phyloP scores from a whole-genome alignment of 2,113 vertebrate genomes.

The Nothobranchius furzeri region DNA sequence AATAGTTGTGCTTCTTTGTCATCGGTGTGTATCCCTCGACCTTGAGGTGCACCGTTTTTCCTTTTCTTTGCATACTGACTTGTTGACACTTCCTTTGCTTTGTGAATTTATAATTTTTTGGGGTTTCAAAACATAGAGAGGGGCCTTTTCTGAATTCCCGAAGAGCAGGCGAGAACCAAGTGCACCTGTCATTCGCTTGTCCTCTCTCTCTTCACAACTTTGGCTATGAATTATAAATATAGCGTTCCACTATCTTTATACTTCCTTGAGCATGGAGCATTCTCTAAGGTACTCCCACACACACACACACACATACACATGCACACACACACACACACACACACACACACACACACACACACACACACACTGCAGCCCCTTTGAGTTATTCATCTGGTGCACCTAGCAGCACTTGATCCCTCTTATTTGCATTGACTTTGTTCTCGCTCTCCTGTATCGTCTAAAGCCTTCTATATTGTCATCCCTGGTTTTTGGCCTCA shows the following conservation, averaged over 20 bases:
- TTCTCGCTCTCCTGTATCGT: constrained; percentile 39
- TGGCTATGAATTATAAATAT: constrained; percentile 67
- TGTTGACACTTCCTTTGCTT: constrained; percentile 23
- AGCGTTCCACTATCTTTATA: constrained; percentile 46
- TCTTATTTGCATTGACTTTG: constrained; percentile 73
- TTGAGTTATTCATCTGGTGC: constrained; percentile 73
- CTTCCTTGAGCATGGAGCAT: constrained; percentile 17
- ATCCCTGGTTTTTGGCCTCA: constrained; percentile 25
- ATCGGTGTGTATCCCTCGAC: constrained; percentile 42
- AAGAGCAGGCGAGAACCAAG: constrained; percentile 34
- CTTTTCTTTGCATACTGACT: background rate
- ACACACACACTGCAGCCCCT: constrained; percentile 30
- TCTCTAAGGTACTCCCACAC: background rate
- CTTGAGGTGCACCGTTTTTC: constrained; percentile 38
- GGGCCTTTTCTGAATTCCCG: constrained; percentile 36
- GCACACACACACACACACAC: no score
- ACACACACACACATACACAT: no score
- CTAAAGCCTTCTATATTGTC: constrained; percentile 18
- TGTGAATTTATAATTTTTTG: constrained; percentile 28
- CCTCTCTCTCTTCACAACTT: constrained; percentile 55
- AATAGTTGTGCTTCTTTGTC: constrained; percentile 32
- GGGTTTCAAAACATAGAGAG: constrained; percentile 22
- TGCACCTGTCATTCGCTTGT: constrained; percentile 57
- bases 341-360: constrained; percentile 10
- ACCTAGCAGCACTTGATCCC: constrained; percentile 54